A percentile compares a stretch with the other conserved stretches of the same genome.
phyloP scores from a whole-genome alignment of 2,113 vertebrate species.

The Crotophaga sulcirostris region DNA sequence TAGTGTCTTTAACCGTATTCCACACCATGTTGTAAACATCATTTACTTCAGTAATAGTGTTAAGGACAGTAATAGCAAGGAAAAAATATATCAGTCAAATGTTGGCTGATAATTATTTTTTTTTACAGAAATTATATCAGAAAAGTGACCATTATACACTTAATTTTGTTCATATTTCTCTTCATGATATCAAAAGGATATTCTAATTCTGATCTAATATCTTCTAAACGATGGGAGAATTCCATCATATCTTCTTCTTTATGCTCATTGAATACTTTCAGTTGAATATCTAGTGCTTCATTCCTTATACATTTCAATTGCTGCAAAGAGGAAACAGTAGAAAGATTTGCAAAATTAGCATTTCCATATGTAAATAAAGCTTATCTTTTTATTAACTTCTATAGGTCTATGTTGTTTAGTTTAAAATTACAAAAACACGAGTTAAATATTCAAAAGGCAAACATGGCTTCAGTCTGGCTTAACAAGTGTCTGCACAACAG shows the following conservation, averaged over 20 bases:
- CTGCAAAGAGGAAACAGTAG: constrained; percentile 55
- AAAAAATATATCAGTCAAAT: neutral
- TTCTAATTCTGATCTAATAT: constrained; percentile 92
- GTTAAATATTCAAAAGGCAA: constrained; percentile 3
- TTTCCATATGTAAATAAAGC: neutral
- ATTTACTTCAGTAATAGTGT: constrained; percentile 84
- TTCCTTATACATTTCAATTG: constrained; percentile 81
- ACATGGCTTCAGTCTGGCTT: neutral
- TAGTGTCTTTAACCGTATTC: constrained; percentile 89
- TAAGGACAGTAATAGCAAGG: constrained; percentile 76
- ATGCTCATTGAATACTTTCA: constrained; percentile 96
- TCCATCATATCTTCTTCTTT: constrained; percentile 97
- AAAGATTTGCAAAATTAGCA: neutral
- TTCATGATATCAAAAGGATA: constrained; percentile 85
- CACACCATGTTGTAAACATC: constrained; percentile 91
- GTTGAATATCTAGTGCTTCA: constrained; percentile 95
- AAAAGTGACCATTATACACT: neutral
- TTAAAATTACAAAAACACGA: neutral
- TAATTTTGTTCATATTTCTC: neutral
- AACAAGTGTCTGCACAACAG: neutral
- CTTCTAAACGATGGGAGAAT: constrained; percentile 92
- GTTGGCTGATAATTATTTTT: neutral
- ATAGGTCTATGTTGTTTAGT: neutral
- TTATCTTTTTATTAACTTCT: neutral
- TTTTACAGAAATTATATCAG: neutral